Percentiles rank a stretch among this genome's conserved stretches.
Evolutionary conservation across 2,888 invertebrate species (phyloP).

Genomic region (Amphipoea lucens): DNA sequence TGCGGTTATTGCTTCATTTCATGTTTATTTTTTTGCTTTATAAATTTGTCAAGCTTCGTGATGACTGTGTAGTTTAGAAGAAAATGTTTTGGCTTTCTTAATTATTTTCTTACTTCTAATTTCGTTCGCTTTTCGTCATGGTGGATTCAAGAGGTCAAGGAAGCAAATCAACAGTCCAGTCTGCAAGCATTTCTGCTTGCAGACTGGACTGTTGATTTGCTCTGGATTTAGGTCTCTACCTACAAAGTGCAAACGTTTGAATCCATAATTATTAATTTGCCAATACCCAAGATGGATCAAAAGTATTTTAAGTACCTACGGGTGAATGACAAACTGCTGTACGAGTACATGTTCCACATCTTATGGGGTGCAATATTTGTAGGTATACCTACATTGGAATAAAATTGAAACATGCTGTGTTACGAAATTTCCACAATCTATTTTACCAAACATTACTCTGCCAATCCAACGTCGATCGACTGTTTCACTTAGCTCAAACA

Average conservation of each 20-base stretch:
- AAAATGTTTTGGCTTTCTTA: conserved; percentile 43
- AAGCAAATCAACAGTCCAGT: too few relatives aligned
- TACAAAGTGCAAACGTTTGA: neutral
- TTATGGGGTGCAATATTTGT: neutral
- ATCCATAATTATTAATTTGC: neutral
- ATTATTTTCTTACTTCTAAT: conserved; percentile 35
- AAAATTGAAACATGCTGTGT: neutral
- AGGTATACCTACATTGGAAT: neutral
- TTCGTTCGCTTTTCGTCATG: neutral
- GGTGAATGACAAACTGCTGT: neutral
- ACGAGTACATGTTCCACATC: neutral
- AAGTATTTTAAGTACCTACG: conserved; percentile 2
- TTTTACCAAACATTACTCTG: conserved; percentile 33
- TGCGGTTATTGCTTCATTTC: conserved; percentile 37
- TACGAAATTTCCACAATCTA: conserved; percentile 13
- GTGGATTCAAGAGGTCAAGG: neutral
- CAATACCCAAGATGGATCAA: neutral
- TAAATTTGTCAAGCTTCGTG: conserved; percentile 50
- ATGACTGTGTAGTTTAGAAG: conserved; percentile 11
- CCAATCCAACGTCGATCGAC: conserved; percentile 38
- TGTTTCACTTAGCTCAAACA: conserved; percentile 33
- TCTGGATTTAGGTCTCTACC: neutral
- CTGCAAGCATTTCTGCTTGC: too few relatives aligned
- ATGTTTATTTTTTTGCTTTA: conserved; percentile 47
- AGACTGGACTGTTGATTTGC: conserved; percentile 1